phyloP scores from a whole-genome alignment of 2,888 invertebrate genomes.

The Thelaira solivaga region DNA sequence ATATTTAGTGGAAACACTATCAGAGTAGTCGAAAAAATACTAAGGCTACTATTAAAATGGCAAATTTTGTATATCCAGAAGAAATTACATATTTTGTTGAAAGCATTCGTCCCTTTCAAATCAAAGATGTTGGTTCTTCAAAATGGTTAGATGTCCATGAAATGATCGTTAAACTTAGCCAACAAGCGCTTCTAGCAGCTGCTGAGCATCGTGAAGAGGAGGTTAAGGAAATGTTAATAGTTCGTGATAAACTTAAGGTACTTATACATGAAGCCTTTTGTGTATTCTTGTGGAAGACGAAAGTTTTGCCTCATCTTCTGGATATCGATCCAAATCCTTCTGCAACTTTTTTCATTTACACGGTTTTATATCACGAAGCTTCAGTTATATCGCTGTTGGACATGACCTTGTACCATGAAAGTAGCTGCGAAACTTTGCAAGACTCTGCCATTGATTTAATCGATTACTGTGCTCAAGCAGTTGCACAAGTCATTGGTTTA shows the following conservation, averaged over 20 bases:
- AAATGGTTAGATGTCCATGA: constrained; percentile 91
- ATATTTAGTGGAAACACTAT: too few relatives aligned
- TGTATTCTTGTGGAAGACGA: constrained; percentile 90
- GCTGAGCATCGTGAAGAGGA: constrained; percentile 87
- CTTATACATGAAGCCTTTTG: constrained; percentile 90
- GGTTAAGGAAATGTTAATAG: constrained; percentile 88
- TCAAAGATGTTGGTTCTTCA: constrained; percentile 83
- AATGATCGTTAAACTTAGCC: constrained; percentile 88
- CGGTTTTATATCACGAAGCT: constrained; percentile 88
- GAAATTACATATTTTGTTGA: constrained; percentile 87
- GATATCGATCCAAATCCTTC: constrained; percentile 82
- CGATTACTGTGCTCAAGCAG: constrained; percentile 86
- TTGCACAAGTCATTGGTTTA: constrained; percentile 81
- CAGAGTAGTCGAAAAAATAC: not conserved
- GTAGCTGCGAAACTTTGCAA: constrained; percentile 86
- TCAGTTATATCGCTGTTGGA: constrained; percentile 88
- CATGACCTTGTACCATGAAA: constrained; percentile 88
- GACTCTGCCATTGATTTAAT: constrained; percentile 88
- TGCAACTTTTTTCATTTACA: constrained; percentile 86
- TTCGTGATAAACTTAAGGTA: constrained; percentile 78
- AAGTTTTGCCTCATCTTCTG: constrained; percentile 87
- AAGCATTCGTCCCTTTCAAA: constrained; percentile 82
- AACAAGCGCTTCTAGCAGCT: constrained; percentile 91
- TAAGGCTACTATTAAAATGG: constrained; percentile 54
- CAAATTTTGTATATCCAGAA: constrained; percentile 80